These are phyloP conservation scores for Limulus polyphemus DNA, from an alignment of 2,888 invertebrate species.

Conservation along the genomic window DNA sequence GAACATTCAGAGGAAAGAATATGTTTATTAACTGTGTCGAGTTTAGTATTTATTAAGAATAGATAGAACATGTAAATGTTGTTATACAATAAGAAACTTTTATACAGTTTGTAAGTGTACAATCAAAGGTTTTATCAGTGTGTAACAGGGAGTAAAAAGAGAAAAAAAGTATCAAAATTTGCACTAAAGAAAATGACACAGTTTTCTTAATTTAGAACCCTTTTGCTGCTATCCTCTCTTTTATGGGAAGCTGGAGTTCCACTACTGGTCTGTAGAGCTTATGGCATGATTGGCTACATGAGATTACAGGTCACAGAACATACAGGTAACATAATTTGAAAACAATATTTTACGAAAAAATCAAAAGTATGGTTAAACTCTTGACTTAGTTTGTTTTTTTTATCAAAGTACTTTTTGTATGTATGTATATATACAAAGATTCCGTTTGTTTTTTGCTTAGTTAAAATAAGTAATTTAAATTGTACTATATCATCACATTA, in stretches of 20 bases:
- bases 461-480: no score
- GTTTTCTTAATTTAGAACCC: conserved; percentile 42
- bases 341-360: not conserved
- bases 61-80: no score
- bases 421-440: no score
- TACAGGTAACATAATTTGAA: conserved; percentile 31
- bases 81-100: conserved; percentile 5
- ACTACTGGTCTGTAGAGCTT: conserved; percentile 68
- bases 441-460: no score
- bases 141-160: not conserved
- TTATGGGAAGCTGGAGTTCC: conserved; percentile 78
- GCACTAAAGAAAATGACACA: not conserved
- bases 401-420: no score
- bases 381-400: no score
- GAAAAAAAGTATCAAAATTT: not conserved
- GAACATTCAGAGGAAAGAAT: no score
- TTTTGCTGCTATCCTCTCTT: conserved; percentile 59
- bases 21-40: no score
- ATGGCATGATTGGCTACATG: conserved; percentile 84
- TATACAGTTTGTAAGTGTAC: not conserved
- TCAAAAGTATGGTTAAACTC: no score
- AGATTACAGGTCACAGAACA: conserved; percentile 57
- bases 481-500: no score
- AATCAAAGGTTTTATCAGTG: not conserved
- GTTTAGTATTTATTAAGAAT: no score